Evolutionary conservation across 2,113 vertebrate genomes (phyloP).

Genomic region (Pelecanoides urinatrix): DNA sequence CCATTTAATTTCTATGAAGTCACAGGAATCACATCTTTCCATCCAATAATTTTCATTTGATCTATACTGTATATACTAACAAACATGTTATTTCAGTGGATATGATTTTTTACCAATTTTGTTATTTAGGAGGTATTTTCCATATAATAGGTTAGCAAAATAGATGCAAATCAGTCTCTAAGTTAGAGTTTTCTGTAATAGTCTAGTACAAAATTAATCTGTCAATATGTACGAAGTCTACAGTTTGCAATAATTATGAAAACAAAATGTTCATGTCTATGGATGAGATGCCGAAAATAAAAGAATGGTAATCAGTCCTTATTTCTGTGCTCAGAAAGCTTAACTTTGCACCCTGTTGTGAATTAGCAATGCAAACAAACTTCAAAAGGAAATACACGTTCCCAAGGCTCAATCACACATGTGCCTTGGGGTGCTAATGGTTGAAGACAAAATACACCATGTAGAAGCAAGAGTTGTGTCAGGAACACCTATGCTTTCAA

Average conservation of each 20-base stretch:
- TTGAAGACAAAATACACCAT: conserved; percentile 6
- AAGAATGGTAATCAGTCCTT: not conserved
- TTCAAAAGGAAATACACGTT: conserved; percentile 15
- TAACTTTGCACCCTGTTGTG: not conserved
- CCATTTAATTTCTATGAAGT: not conserved
- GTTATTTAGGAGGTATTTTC: not conserved
- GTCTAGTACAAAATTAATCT: not conserved
- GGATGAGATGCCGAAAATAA: not conserved
- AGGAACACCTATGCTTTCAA: not conserved
- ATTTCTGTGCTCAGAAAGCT: not conserved
- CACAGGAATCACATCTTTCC: not conserved
- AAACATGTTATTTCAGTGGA: not conserved
- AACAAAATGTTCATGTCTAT: not conserved
- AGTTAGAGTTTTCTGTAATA: not conserved
- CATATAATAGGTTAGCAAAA: not conserved
- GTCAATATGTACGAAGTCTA: not conserved
- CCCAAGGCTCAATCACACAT: not conserved
- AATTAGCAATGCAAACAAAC: conserved; percentile 22
- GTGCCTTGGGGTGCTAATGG: not conserved
- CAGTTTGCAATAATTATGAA: not conserved
- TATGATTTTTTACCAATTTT: not conserved
- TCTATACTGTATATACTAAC: not conserved
- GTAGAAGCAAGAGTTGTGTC: not conserved
- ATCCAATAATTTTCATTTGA: not conserved
- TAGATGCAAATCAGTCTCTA: not conserved